Base-by-base conservation (phyloP, 2,797 vertebrate genomes). In the Acrocephalus scirpaceus region DNA sequence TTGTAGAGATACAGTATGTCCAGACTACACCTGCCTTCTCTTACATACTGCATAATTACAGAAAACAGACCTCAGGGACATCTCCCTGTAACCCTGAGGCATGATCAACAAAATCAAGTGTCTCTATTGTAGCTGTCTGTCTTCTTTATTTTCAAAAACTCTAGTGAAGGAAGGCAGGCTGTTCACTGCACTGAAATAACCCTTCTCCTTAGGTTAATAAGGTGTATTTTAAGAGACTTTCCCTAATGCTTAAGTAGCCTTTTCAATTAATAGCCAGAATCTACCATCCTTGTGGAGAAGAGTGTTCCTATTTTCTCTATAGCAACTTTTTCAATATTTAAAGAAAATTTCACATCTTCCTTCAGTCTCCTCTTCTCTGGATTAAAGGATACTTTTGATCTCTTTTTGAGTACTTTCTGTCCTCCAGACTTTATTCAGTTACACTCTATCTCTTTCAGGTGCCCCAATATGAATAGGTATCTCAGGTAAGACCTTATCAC, bases 1-100 rank as follows among this genome's bases (percentile, higher is more conserved):
- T 44, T 32, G 12, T 0, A 75, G 50, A 44, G 27, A 58, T n/a
- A 30, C 0, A 17, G 4, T n/a, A 62, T 0, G 1, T 15, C 44
- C 64, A 82, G 74, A 36, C 47, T 36, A 48, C 23, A 22, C 7
- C 16, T 62, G 40, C 36, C 15, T 65, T 73, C n/a, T 60, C 56
- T 70, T 45, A 58, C 32, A 45, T 26, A 32, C 32, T n/a, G 19
- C 5, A 3, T 34, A 51, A 38, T 21, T 23, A 51, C 25, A 56
- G 38, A 34, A 66, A 76, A 30, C 0, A 82, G 40, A 62, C 20
- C 10, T 81, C 30, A 76, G 9, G 40, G 48, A 44, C 1, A 1
- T 27, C n/a, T 19, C 18, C 22, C 44, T 32, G 8, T 30, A 17
- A 51, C 25, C 13, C 27, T 13, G 13, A 16, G 30, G 22, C 51